Percentiles rank a stretch among this genome's conserved stretches.
Evolutionary conservation across 2,113 vertebrate species (phyloP).

Genomic region (Spilogale gracilis): DNA sequence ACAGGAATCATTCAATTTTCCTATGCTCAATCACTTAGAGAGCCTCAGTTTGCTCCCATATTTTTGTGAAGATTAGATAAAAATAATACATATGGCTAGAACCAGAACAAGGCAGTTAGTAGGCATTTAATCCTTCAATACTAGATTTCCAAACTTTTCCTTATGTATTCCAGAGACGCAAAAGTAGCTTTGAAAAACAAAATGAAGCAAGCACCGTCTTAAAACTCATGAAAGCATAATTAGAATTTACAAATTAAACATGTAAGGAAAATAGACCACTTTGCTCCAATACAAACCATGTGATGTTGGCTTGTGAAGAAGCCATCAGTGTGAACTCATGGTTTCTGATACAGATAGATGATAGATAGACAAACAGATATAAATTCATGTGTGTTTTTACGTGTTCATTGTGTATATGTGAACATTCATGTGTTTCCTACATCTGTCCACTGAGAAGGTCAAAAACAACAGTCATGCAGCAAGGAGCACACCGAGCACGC

Average conservation of each 20-base stretch:
- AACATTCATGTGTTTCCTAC: neutral
- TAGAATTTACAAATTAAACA: neutral
- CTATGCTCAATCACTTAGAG: neutral
- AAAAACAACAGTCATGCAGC: neutral
- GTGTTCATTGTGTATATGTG: neutral
- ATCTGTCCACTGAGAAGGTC: neutral
- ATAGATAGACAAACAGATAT: neutral
- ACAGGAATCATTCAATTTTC: slow-evolving; percentile 10
- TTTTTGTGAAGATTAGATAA: neutral
- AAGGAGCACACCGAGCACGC: neutral
- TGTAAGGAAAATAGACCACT: neutral
- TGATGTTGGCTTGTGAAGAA: neutral
- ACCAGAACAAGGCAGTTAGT: neutral
- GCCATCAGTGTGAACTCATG: neutral
- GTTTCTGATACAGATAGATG: neutral
- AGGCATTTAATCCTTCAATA: neutral
- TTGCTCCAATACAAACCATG: neutral
- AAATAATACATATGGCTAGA: neutral
- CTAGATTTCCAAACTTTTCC: neutral
- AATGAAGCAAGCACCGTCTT: neutral
- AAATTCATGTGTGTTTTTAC: neutral
- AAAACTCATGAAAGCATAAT: neutral
- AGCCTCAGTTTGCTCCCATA: neutral
- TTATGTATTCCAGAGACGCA: slow-evolving; percentile 20
- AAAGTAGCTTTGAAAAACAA: slow-evolving; percentile 50